Evolutionary conservation across 23 tunicate species (phyloP).

Genomic region (Halocynthia roretzi): DNA sequence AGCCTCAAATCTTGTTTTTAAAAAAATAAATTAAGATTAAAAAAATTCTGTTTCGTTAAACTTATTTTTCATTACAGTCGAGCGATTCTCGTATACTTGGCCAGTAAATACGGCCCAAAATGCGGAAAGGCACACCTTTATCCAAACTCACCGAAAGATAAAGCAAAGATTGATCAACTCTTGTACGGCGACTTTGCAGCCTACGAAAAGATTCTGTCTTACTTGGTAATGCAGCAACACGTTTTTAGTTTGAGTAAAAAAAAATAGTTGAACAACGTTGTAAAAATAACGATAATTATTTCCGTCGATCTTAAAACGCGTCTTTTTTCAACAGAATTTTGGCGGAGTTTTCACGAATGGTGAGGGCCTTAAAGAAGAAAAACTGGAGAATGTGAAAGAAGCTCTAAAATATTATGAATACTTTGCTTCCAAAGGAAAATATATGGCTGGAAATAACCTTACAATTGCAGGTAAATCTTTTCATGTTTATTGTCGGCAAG

Average conservation of each 20-base stretch:
- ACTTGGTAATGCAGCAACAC: conserved; percentile 1
- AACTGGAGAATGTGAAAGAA: background rate
- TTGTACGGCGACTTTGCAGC: background rate
- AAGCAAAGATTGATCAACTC: conserved; percentile 8
- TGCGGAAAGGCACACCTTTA: background rate
- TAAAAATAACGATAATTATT: background rate
- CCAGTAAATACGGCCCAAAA: conserved; percentile 6
- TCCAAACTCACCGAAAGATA: background rate
- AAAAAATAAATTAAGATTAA: background rate
- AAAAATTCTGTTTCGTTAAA: background rate
- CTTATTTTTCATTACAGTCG: conserved; percentile 10
- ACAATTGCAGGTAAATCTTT: conserved; percentile 26
- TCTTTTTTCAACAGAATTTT: background rate
- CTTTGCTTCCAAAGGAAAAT: background rate
- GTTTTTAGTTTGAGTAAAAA: too few species aligned
- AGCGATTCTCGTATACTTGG: conserved; percentile 26
- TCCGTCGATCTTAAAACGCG: background rate
- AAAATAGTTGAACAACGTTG: background rate
- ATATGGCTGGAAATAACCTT: conserved; percentile 12
- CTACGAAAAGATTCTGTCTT: background rate
- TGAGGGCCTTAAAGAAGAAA: background rate
- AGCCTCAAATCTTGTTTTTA: background rate
- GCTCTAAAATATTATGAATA: conserved; percentile 11
- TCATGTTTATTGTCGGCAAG: too few species aligned
- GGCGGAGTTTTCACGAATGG: background rate